phyloP scores from a whole-genome alignment of 1,140 invertebrate genomes.

The Scaptomyza montana region DNA sequence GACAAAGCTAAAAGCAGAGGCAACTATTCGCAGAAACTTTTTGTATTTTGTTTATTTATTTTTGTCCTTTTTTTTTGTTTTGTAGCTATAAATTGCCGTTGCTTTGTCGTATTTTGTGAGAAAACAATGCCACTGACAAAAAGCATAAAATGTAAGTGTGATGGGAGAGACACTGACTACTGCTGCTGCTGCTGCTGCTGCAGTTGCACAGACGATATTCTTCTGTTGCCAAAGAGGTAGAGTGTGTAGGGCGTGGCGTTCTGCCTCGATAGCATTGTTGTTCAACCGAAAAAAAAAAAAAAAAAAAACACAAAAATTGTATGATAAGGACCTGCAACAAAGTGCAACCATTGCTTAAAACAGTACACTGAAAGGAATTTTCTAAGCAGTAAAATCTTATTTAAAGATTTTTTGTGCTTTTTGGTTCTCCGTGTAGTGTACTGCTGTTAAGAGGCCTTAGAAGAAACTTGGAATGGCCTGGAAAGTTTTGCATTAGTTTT shows the following conservation, averaged over 20 bases:
- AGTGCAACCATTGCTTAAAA: not conserved
- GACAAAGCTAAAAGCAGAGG: slow-evolving; percentile 8
- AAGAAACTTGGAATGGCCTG: not conserved
- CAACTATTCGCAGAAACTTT: slow-evolving; percentile 57
- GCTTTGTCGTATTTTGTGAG: slow-evolving; percentile 42
- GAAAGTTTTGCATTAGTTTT: slow-evolving; percentile 1
- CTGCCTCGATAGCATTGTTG: slow-evolving; percentile 56
- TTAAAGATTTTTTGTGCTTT: no score
- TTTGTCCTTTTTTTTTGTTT: not conserved
- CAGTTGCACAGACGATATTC: slow-evolving; percentile 6
- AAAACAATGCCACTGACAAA: slow-evolving; percentile 50
- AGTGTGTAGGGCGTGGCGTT: slow-evolving; percentile 9
- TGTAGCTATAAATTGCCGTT: slow-evolving; percentile 53
- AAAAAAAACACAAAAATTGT: not conserved
- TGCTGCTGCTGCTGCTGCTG: not conserved
- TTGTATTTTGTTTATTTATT: not conserved
- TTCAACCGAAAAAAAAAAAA: slow-evolving; percentile 11
- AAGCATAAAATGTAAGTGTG: slow-evolving; percentile 41
- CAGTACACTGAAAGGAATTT: no score
- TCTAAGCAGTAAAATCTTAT: no score
- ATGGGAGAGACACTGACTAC: slow-evolving; percentile 5
- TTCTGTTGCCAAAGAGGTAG: no score
- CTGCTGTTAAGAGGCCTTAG: not conserved
- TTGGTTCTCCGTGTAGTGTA: not conserved
- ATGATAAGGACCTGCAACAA: not conserved